These are phyloP conservation scores for Helicoverpa zea DNA, from an alignment of 1,140 invertebrate genomes.

Conservation along the genomic window DNA sequence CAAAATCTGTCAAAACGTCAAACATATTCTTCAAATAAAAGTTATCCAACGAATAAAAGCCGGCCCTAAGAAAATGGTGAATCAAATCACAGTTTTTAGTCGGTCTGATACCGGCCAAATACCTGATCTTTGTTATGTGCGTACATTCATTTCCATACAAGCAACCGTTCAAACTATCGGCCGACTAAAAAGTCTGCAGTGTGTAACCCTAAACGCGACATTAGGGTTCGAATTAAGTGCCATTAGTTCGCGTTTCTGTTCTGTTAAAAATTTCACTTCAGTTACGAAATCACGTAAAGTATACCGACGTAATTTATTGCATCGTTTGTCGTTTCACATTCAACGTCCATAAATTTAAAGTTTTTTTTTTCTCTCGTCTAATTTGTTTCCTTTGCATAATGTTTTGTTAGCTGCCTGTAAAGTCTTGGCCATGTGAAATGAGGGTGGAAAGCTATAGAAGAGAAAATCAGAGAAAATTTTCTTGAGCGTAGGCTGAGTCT, in stretches of 20 bases:
- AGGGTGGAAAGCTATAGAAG: background rate
- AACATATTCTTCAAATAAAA: too few species aligned
- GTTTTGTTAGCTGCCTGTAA: constrained; percentile 32
- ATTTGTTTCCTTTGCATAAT: constrained; percentile 46
- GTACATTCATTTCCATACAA: too few species aligned
- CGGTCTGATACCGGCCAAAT: too few species aligned
- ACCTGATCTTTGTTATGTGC: too few species aligned
- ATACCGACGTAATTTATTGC: constrained; percentile 44
- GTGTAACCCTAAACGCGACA: constrained; percentile 15
- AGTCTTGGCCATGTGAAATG: constrained; percentile 23
- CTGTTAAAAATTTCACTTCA: constrained; percentile 40
- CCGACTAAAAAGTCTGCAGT: too few species aligned
- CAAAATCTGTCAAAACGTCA: too few species aligned
- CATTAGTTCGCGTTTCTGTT: constrained; percentile 47
- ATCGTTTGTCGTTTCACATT: constrained; percentile 49
- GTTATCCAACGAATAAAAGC: too few species aligned
- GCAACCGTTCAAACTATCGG: too few species aligned
- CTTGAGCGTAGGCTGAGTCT: background rate
- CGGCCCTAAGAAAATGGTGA: too few species aligned
- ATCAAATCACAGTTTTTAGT: too few species aligned
- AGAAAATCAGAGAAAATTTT: background rate
- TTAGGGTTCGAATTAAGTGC: constrained; percentile 51
- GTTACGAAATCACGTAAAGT: constrained; percentile 47
- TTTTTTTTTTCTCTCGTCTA: constrained; percentile 40
- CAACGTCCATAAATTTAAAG: constrained; percentile 42